Base-by-base conservation (phyloP, 2,113 vertebrate genomes). In the Tilapia sparmanii region DNA sequence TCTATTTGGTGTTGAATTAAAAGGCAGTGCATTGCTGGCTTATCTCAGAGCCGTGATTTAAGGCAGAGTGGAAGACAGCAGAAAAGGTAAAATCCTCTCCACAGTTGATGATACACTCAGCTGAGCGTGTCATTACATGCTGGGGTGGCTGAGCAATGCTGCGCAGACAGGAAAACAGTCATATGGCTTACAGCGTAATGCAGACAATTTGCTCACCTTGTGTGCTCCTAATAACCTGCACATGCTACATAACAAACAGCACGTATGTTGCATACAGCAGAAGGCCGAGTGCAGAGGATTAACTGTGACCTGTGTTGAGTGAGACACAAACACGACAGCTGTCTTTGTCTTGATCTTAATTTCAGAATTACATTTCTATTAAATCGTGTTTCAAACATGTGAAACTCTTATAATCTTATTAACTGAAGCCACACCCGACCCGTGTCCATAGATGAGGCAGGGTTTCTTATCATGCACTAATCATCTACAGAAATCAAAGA, bases 101-200 rank as follows among this genome's bases (percentile, higher is more conserved):
- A 55, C 5, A 35, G 80, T 52, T 89, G 89, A 95, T 95, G 95
- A 95, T 87, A 91, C 93, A 85, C 84, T 90, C 68, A 83, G 90
- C 81, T 59, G 53, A 92, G 91, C 95, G 5, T 95, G 95, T 95
- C 91, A 91, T 94, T 92, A 95, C 95, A 95, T 0, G 96, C 89
- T 84, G 63, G 76, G 50, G 82, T 47, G 63, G 71, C 81, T 84
- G 50, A 88, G 85, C 68, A 40, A 52, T 76, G 85, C 52, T 31
- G 57, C 47, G 52, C 87, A 84, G 52, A 86, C 83, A 86, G 90
- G 71, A 93, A 95, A 93, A 94, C 92, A 92, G 82, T 92, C 22
- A 94, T 89, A 92, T 55, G 63, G 87, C 3, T 83, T 2, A 26
- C 76, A 42, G 19, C 82, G 38, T 83, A 90, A 95, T 89, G 86